These are phyloP conservation scores for Orthosia gothica DNA, from an alignment of 2,888 invertebrate species.

Conservation along the genomic window DNA sequence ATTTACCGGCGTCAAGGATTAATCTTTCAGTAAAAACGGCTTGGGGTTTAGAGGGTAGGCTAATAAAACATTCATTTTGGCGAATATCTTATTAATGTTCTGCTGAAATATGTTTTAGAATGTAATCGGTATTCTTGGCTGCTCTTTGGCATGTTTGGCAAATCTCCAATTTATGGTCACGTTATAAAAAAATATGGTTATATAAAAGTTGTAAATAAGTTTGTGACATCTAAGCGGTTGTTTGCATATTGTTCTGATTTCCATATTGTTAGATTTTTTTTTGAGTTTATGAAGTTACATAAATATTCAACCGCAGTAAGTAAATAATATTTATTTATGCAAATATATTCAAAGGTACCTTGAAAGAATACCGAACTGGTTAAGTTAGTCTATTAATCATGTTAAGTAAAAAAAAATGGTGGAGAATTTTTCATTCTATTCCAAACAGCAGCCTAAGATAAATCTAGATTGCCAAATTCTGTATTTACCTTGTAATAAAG, in stretches of 20 bases:
- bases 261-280: background rate
- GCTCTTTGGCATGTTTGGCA: background rate
- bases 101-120: conserved; percentile 7
- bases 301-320: background rate
- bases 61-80: conserved; percentile 49
- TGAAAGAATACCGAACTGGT: background rate
- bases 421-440: background rate
- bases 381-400: background rate
- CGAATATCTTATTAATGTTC: conserved; percentile 25
- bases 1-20: conserved; percentile 37
- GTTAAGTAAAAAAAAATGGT: background rate
- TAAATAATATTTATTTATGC: background rate
- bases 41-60: conserved; percentile 8
- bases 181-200: conserved; percentile 12
- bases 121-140: conserved; percentile 8
- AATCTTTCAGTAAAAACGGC: conserved; percentile 47
- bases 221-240: background rate
- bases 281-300: background rate
- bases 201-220: conserved; percentile 1
- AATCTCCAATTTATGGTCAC: background rate
- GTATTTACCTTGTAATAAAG: background rate
- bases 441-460: background rate
- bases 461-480: background rate
- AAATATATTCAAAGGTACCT: background rate
- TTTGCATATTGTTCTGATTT: conserved; percentile 10